Evolutionary conservation across 2,113 vertebrate species (phyloP), one percentile per base, ranked within the genome.

Genomic region (Elephas maximus): DNA sequence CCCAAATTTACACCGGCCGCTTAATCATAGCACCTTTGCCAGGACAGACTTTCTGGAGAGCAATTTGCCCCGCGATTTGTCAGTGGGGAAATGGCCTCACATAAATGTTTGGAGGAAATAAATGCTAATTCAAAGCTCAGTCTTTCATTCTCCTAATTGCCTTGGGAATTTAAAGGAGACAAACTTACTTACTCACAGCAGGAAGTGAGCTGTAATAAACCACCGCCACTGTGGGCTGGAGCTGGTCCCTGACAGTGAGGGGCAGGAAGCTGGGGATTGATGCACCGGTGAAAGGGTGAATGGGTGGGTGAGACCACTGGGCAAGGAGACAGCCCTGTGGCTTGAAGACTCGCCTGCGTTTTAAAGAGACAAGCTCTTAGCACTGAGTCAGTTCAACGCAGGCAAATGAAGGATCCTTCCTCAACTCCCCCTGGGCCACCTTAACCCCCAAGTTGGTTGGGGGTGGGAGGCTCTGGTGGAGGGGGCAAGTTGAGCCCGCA

Each of bases 101-200:
- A 97, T 98, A 99, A 99, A 99, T 60, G 97, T 97, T 98, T 73
- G 96, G 96, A 98, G 98, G 97, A 99, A 99, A 98, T 98, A 98
- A 98, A 98, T 98, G 98, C 97, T 99, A 99, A 99, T 99, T 98
- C 51, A 23, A 93, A 96, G 96, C 97, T 98, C 98, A 96, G 98
- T 98, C 98, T 98, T 98, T 98, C 98, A 98, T 98, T 98, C 98
- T 98, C 98, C 98, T 99, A 99, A 99, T 99, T 99, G 98, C 98
- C 98, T 94, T 91, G 98, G 98, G 99, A 99, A 98, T 98, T 98
- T 98, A 98, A 98, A 98, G 97, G 97, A 99, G 98, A 98, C 98
- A 99, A 98, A 98, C 98, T 99, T 99, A 99, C 99, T 99, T 99
- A 99, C 99, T 98, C 98, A 98, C 96, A 88, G 97, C 96, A 98